Evolutionary conservation across 2,888 invertebrate species (phyloP).

Genomic region (Leucophora obtusa): DNA sequence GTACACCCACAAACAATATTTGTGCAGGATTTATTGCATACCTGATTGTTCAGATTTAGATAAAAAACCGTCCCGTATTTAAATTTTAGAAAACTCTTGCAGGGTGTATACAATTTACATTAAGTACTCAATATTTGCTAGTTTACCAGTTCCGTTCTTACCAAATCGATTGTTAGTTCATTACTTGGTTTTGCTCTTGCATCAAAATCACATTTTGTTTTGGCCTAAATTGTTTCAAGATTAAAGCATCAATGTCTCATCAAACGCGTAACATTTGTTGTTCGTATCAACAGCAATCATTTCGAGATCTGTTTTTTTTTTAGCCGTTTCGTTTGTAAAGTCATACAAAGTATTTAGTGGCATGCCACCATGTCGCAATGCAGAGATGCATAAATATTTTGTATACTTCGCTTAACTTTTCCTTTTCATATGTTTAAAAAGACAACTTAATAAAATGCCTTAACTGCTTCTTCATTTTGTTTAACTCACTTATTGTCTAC

Average conservation of each 20-base stretch:
- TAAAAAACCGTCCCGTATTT: too few species aligned
- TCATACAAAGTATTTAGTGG: slow-evolving; percentile 33
- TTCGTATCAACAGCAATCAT: slow-evolving; percentile 16
- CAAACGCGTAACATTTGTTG: slow-evolving; percentile 54
- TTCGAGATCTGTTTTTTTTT: not conserved
- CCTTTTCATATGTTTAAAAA: slow-evolving; percentile 46
- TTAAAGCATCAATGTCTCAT: slow-evolving; percentile 65
- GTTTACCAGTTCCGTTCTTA: too few species aligned
- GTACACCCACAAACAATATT: too few species aligned
- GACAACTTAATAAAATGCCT: slow-evolving; percentile 64
- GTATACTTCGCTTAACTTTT: slow-evolving; percentile 26
- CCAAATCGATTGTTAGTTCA: too few species aligned
- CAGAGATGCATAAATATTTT: not conserved
- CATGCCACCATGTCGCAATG: slow-evolving; percentile 37
- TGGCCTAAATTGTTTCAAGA: slow-evolving; percentile 55
- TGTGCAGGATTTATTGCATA: too few species aligned
- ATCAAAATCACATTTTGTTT: slow-evolving; percentile 48
- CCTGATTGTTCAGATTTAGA: too few species aligned
- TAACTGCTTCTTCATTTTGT: slow-evolving; percentile 8
- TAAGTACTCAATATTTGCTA: too few species aligned
- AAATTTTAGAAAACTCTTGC: too few species aligned
- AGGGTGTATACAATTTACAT: too few species aligned
- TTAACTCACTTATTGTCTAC: slow-evolving; percentile 26
- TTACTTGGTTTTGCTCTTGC: slow-evolving; percentile 1
- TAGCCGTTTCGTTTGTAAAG: not conserved